These are phyloP conservation scores for Leptopilina myrica DNA, from an alignment of 2,888 invertebrate genomes.

Conservation along the genomic window DNA sequence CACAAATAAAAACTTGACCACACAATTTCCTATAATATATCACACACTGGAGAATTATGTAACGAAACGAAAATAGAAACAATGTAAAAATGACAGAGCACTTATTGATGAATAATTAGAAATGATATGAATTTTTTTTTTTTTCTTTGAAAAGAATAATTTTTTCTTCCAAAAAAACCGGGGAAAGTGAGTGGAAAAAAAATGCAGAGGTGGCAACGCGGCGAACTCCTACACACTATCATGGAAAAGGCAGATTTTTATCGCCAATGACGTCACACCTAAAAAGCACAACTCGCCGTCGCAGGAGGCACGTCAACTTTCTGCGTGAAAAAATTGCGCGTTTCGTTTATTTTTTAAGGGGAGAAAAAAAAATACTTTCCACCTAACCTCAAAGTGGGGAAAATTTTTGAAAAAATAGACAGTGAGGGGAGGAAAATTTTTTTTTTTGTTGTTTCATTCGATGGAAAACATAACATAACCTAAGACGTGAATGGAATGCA, in stretches of 20 bases:
- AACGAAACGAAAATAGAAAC: too few species aligned
- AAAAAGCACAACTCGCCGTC: slow-evolving; percentile 32
- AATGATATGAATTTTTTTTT: too few species aligned
- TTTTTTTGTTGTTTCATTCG: too few species aligned
- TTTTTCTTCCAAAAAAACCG: too few species aligned
- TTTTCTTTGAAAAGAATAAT: neutral
- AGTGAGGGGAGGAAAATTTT: too few species aligned
- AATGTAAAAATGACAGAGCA: neutral
- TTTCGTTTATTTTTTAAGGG: too few species aligned
- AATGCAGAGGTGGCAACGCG: slow-evolving; percentile 30
- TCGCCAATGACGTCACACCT: slow-evolving; percentile 36
- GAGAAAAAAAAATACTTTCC: neutral
- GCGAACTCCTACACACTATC: slow-evolving; percentile 22
- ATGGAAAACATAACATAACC: neutral
- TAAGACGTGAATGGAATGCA: slow-evolving; percentile 29
- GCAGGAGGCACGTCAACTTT: slow-evolving; percentile 4
- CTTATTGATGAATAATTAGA: neutral
- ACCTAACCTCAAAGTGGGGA: slow-evolving; percentile 13
- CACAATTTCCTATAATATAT: too few species aligned
- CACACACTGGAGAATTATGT: too few species aligned
- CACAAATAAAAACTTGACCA: too few species aligned
- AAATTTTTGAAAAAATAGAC: neutral
- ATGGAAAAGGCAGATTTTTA: slow-evolving; percentile 26
- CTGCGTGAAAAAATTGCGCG: slow-evolving; percentile 38
- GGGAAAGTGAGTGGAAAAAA: neutral